phyloP scores from a whole-genome alignment of 1,140 invertebrate genomes.

The Rhagoletis pomonella region DNA sequence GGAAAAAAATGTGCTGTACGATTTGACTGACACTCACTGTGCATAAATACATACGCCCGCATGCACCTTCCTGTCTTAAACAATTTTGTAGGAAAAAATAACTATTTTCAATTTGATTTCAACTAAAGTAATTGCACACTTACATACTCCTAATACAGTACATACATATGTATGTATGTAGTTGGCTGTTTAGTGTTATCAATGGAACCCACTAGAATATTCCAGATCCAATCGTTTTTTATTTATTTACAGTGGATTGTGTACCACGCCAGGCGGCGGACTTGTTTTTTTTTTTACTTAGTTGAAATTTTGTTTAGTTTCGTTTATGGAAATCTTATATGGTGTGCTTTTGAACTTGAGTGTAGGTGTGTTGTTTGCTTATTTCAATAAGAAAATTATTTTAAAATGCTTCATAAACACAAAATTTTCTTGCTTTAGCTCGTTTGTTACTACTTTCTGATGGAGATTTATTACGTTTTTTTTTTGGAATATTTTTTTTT shows the following conservation, averaged over 20 bases:
- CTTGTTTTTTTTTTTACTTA: conserved; percentile 13
- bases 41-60: background rate
- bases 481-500: no score
- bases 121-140: background rate
- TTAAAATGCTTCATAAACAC: no score
- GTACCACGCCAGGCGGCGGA: background rate
- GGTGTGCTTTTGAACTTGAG: background rate
- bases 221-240: background rate
- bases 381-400: no score
- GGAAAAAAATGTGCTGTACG: no score
- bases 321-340: background rate
- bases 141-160: background rate
- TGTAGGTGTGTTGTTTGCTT: background rate
- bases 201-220: background rate
- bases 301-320: background rate
- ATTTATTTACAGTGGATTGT: background rate
- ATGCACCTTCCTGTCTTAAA: no score
- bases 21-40: no score
- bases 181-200: background rate
- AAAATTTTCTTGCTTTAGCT: no score
- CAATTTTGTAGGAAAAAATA: no score
- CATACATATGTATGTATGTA: background rate
- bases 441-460: no score
- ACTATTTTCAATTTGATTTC: no score
- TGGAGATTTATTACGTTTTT: no score